Base-by-base conservation (phyloP, 2,113 vertebrate genomes). In the Anser cygnoides region DNA sequence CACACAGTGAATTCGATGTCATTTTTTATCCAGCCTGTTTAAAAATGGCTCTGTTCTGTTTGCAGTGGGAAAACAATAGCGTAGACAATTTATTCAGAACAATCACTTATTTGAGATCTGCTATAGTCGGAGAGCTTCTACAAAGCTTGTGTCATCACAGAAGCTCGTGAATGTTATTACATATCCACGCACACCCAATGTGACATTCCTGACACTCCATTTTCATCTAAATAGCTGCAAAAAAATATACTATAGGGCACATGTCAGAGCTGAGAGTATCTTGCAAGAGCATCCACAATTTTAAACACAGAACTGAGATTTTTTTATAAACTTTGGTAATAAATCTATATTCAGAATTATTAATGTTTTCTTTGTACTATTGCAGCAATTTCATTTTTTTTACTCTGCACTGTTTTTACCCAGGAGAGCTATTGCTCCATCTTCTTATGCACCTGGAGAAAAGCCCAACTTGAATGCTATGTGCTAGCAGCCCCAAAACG, bases 11-110 rank as follows among this genome's bases (percentile, higher is more conserved):
- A 87, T 92, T 83, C 44, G 75, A 43, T 81, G 71, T 74, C 17
- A 1, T 70, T 90, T 83, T 87, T 87, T 89, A 94, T 70, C 66
- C 84, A 87, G 37, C n/a, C 73, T 90, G 29, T 94, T 97, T 92
- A 84, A 96, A 95, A 94, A 91, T 33, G 61, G 83, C 49, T 95
- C 65, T 81, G 46, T 41, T 94, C 77, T 93, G 84, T 92, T 96
- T 94, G 92, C 84, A 58, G 66, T 79, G 33, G 58, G 83, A 95
- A 94, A 96, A 95, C 77, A 96, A 91, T 57, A 84, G 62, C 0
- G 2, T 39, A 91, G 93, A 72, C 28, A 91, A 92, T 94, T 90
- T 93, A 95, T 92, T 89, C 83, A 87, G 90, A 93, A 90, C 57
- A 95, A 81, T 89, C 70, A 75, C 80, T 90, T 81, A 81, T 65